Conservation (phyloP, 37 sponge, comb jelly and placozoan species). For the Aplysina aerophoba region DNA sequence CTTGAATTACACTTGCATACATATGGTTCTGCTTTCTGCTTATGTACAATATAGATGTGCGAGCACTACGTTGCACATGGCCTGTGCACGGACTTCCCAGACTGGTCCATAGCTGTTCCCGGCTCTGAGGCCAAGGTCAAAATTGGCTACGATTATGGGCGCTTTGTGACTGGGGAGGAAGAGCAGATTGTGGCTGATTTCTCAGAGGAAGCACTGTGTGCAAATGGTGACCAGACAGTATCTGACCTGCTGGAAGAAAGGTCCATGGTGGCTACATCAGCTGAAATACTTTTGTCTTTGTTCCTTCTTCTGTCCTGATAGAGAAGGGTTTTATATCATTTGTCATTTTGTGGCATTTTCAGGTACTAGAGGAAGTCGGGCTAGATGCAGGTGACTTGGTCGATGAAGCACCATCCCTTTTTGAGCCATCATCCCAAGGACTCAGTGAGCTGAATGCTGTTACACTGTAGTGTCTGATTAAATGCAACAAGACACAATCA, state of each 20-base stretch:
- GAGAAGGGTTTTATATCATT: neutral
- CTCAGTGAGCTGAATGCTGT: neutral
- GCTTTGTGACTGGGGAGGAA: slow-evolving; percentile 49
- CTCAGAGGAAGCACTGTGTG: slow-evolving; percentile 12
- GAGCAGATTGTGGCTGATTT: slow-evolving; percentile 40
- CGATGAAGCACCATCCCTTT: slow-evolving; percentile 21
- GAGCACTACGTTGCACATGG: slow-evolving; percentile 55
- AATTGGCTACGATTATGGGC: slow-evolving; percentile 56
- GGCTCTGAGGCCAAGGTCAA: slow-evolving; percentile 45
- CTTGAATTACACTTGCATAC: neutral
- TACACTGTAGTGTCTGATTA: slow-evolving; percentile 6
- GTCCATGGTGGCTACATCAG: slow-evolving; percentile 50
- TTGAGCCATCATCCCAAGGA: neutral
- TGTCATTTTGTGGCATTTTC: slow-evolving; percentile 13
- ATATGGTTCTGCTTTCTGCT: neutral
- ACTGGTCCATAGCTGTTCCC: slow-evolving; percentile 54
- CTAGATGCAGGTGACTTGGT: slow-evolving; percentile 46
- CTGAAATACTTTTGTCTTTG: slow-evolving; percentile 29
- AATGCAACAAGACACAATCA: slow-evolving; percentile 7
- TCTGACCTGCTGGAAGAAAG: slow-evolving; percentile 51
- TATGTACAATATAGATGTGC: slow-evolving; percentile 31
- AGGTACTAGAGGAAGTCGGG: slow-evolving; percentile 55
- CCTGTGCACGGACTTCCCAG: slow-evolving; percentile 47
- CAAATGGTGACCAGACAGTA: slow-evolving; percentile 14
- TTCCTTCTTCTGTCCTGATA: neutral